phyloP scores from a whole-genome alignment of 1,140 invertebrate species.

The Meloidogyne exigua region DNA sequence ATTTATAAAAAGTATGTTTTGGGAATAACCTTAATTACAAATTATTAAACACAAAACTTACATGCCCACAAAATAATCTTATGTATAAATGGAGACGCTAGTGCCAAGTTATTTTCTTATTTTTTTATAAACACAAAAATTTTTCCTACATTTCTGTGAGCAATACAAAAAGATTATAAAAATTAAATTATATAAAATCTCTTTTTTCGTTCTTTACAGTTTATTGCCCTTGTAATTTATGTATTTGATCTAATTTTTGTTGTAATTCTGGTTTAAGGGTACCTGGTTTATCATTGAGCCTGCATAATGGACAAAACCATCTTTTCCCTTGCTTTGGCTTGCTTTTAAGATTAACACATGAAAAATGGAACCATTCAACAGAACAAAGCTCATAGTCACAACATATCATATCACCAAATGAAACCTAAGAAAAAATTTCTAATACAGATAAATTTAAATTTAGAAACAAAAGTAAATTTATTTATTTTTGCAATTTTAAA shows the following conservation, averaged over 20 bases:
- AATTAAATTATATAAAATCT: conserved; percentile 4
- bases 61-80: too few relatives aligned
- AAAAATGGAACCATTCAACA: conserved; percentile 98
- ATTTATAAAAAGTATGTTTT: too few relatives aligned
- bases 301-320: conserved; percentile 28
- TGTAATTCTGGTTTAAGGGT: conserved; percentile 23
- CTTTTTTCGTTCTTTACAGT: neutral
- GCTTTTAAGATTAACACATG: conserved; percentile 28
- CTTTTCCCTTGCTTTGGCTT: conserved; percentile 29
- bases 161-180: neutral
- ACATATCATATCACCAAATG: conserved; percentile 97
- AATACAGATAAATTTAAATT: too few relatives aligned
- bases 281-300: conserved; percentile 23
- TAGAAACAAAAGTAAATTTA: neutral
- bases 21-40: too few relatives aligned
- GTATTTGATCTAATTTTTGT: conserved; percentile 18
- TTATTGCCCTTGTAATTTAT: conserved; percentile 3
- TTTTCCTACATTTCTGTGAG: neutral
- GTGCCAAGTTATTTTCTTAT: too few relatives aligned
- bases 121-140: too few relatives aligned
- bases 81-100: too few relatives aligned
- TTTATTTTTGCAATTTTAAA: too few relatives aligned
- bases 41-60: too few relatives aligned
- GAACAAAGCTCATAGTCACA: conserved; percentile 89
- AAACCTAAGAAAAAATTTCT: conserved; percentile 64